Conservation (phyloP, 2,888 invertebrate genomes). For the Eremobia ochroleuca region DNA sequence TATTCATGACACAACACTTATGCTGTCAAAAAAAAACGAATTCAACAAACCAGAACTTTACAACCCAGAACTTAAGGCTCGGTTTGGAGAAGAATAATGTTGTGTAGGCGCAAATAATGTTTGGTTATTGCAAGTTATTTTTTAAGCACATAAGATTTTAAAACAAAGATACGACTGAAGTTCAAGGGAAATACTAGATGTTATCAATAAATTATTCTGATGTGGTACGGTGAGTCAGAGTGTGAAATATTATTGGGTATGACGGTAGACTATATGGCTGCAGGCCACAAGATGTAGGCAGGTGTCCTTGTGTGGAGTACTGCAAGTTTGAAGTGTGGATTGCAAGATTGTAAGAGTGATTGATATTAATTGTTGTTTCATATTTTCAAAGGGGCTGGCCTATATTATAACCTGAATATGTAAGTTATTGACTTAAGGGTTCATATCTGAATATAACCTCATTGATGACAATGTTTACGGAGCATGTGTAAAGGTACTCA, state of each 20-base stretch:
- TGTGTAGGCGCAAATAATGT: constrained; percentile 31
- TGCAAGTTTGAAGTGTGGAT: constrained; percentile 35
- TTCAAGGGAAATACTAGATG: constrained; percentile 70
- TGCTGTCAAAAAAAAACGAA: constrained; percentile 19
- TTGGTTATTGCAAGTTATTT: constrained; percentile 64
- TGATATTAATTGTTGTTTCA: constrained; percentile 24
- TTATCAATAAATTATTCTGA: constrained; percentile 68
- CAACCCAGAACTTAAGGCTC: constrained; percentile 12
- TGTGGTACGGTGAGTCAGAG: constrained; percentile 64
- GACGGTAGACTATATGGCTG: constrained; percentile 61
- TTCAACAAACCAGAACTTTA: constrained; percentile 29
- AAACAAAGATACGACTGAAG: constrained; percentile 63
- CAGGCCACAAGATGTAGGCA: constrained; percentile 39
- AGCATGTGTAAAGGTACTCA: neutral
- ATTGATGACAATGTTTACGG: too few species aligned
- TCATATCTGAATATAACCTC: neutral
- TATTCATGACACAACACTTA: constrained; percentile 40
- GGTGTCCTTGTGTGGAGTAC: constrained; percentile 42
- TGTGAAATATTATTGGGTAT: constrained; percentile 59
- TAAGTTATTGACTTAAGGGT: neutral
- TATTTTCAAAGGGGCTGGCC: constrained; percentile 9
- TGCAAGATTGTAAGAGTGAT: constrained; percentile 42
- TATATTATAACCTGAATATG: neutral
- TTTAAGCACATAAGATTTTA: constrained; percentile 69
- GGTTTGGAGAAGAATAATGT: constrained; percentile 1